Evolutionary conservation across 2,888 invertebrate genomes (phyloP).

Genomic region (Seira sanloemensis): DNA sequence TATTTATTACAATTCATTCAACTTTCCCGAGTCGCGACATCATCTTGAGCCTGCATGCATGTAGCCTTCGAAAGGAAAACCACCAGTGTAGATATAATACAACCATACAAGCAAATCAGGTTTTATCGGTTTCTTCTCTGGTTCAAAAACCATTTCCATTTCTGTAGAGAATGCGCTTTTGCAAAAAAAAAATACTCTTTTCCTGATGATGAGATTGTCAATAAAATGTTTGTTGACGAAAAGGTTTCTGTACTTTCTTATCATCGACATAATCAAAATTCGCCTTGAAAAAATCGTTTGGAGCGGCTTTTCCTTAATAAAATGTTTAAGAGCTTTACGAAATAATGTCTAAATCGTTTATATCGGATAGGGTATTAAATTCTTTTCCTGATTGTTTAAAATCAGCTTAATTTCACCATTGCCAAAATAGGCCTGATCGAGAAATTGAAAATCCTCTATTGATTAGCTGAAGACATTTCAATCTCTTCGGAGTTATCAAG

Average conservation of each 20-base stretch:
- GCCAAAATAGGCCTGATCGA: neutral
- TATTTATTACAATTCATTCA: constrained; percentile 1
- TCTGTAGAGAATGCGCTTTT: neutral
- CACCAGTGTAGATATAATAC: neutral
- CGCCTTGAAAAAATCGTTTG: no score
- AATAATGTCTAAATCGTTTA: neutral
- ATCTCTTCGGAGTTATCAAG: no score
- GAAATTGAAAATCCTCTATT: no score
- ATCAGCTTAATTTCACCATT: neutral
- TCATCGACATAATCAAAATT: neutral
- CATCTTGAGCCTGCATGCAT: constrained; percentile 1
- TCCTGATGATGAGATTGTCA: neutral
- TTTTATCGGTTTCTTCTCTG: neutral
- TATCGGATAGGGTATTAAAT: neutral
- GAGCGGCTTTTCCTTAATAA: neutral
- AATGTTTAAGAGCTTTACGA: neutral
- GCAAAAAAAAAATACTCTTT: neutral
- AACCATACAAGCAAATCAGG: constrained; percentile 26
- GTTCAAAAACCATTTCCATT: neutral
- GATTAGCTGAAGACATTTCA: no score
- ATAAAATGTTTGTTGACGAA: neutral
- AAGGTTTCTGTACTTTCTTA: neutral
- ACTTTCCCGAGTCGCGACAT: neutral
- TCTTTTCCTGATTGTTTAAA: neutral
- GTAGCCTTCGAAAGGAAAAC: no score